These are phyloP conservation scores for Synanthedon vespiformis DNA, from an alignment of 2,888 invertebrate species.

Conservation along the genomic window DNA sequence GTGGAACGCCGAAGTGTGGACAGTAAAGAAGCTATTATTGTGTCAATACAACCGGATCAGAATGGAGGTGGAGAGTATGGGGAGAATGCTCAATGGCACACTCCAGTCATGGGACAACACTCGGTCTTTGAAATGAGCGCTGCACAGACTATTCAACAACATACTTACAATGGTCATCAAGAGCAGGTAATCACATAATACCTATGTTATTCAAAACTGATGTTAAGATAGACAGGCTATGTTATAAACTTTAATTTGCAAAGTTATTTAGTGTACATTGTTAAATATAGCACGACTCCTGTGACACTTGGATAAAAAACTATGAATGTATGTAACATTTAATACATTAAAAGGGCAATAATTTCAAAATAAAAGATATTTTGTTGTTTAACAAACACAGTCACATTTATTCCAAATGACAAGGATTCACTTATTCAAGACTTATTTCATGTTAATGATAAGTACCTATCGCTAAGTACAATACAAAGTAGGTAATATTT, in stretches of 20 bases:
- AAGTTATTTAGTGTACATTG: not conserved
- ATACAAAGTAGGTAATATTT: too few species aligned
- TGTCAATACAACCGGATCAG: constrained; percentile 55
- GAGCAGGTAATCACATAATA: constrained; percentile 44
- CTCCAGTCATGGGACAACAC: constrained; percentile 70
- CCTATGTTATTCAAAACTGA: not conserved
- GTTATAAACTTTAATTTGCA: not conserved
- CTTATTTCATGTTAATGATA: too few species aligned
- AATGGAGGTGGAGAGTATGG: constrained; percentile 61
- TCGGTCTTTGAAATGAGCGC: constrained; percentile 59
- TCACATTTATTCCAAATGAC: too few species aligned
- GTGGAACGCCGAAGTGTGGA: constrained; percentile 75
- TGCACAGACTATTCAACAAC: constrained; percentile 55
- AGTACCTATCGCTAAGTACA: too few species aligned
- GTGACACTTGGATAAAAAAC: too few species aligned
- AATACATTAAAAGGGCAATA: too few species aligned
- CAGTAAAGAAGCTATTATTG: constrained; percentile 65
- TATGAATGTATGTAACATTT: too few species aligned
- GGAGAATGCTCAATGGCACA: constrained; percentile 74
- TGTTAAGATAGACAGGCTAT: too few species aligned
- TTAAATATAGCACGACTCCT: not conserved
- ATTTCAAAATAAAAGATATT: too few species aligned
- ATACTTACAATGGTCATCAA: constrained; percentile 60
- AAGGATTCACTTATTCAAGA: too few species aligned
- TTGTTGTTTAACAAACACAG: too few species aligned